Evolutionary conservation across 2,797 vertebrate genomes (phyloP), one percentile per base, ranked within the genome.

Genomic region (Coracias cyanogaster): DNA sequence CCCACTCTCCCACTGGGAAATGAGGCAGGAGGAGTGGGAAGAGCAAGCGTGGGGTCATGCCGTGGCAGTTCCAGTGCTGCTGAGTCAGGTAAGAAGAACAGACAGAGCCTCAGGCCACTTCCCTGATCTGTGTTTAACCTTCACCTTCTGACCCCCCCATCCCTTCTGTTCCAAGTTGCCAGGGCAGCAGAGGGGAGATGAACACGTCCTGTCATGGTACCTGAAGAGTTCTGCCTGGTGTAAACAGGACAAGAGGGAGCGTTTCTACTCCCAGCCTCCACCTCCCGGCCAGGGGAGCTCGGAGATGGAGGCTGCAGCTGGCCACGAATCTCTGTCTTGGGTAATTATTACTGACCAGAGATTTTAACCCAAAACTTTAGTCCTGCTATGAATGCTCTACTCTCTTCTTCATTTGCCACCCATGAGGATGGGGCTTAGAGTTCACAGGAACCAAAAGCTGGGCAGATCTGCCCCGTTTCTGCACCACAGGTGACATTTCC

Each of bases 121-220:
- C 45, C 58, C 60, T 24, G 78, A 26, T 9, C 58, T 3, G 15
- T 26, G 29, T 29, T 15, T 29, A 54, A 35, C 71, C 43, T n/a
- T n/a, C 80, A 61, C 52, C 67, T 64, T 14, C 64, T 18, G 48
- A 28, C n/a, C 61, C 43, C 66, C 62, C 57, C 54, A 31, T 1
- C 67, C 57, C n/a, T 61, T 11, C 57, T 48, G 52, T 2, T 55
- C 18, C 54, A 17, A 45, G 71, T 7, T 28, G 48, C n/a, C 41
- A 15, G 3, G 1, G 0, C 54, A n/a, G 86, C 46, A 5, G 6
- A 16, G 46, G 46, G 69, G 24, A n/a, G 46, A n/a, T 3, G 49
- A 57, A n/a, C 0, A 0, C 0, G 20, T 62, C 62, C 81, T 14
- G 5, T 8, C 35, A 60, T 2, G 18, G 25, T 43, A 37, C 35